A percentile compares a stretch with the other conserved stretches of the same genome.
Evolutionary conservation across 1,140 invertebrate genomes (phyloP).

Genomic region (Eriosoma lanigerum): DNA sequence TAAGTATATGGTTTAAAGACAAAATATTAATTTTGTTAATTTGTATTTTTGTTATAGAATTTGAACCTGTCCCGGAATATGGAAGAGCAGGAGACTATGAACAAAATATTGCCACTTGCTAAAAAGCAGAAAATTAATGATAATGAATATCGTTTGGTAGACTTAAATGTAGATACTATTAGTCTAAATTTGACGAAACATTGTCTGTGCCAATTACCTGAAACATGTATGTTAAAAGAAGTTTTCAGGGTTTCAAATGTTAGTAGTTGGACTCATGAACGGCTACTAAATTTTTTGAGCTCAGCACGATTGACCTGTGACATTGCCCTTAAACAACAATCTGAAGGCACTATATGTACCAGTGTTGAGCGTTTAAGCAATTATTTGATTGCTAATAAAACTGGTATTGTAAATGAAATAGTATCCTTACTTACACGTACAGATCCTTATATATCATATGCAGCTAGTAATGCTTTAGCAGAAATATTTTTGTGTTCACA

Average conservation of each 20-base stretch:
- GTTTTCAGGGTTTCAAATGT: conserved; percentile 57
- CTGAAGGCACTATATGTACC: conserved; percentile 75
- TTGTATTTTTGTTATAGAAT: conserved; percentile 5
- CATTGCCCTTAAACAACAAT: conserved; percentile 80
- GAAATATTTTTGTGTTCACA: conserved; percentile 81
- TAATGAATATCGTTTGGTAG: conserved; percentile 32
- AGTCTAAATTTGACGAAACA: conserved; percentile 45
- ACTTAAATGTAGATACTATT: conserved; percentile 37
- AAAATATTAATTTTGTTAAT: neutral
- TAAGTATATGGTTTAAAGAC: neutral
- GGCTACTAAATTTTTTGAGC: conserved; percentile 75
- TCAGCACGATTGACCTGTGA: conserved; percentile 81
- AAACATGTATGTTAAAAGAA: conserved; percentile 32
- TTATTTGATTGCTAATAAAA: conserved; percentile 75
- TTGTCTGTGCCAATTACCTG: conserved; percentile 45
- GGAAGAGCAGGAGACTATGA: conserved; percentile 45
- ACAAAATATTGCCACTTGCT: conserved; percentile 46
- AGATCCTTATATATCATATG: conserved; percentile 78
- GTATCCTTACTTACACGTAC: conserved; percentile 74
- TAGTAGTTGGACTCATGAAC: conserved; percentile 71
- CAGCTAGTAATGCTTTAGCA: conserved; percentile 75
- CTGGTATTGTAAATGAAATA: conserved; percentile 79
- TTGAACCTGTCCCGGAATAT: neutral
- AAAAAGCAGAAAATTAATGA: conserved; percentile 45
- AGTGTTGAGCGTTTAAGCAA: conserved; percentile 76